Percentiles rank a stretch among this genome's conserved stretches.
Evolutionary conservation across 2,797 vertebrate genomes (phyloP).

Genomic region (Notolepis coatsorum): DNA sequence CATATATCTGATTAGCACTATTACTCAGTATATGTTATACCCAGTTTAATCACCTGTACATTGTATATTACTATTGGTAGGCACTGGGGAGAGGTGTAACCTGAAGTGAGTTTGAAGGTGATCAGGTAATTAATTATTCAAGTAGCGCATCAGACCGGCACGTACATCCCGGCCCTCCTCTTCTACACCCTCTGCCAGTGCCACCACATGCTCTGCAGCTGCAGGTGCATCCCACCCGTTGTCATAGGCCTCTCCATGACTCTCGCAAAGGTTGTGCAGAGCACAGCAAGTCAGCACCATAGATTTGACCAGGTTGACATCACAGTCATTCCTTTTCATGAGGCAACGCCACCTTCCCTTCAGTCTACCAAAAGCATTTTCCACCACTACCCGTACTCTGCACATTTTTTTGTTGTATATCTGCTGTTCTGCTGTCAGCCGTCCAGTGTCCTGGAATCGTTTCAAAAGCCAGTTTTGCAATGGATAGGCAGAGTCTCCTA

Average conservation of each 20-base stretch:
- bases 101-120: too few relatives aligned
- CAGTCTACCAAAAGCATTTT: slow-evolving; percentile 42
- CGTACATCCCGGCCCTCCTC: slow-evolving; percentile 9
- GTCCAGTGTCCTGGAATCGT: slow-evolving; percentile 25
- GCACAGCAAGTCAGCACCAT: slow-evolving; percentile 43
- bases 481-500: slow-evolving; percentile 43
- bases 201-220: neutral
- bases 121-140: neutral
- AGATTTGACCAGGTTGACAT: slow-evolving; percentile 36
- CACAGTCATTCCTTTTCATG: slow-evolving; percentile 45
- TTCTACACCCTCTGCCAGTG: neutral
- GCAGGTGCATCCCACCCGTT: slow-evolving; percentile 9
- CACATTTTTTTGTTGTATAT: slow-evolving; percentile 29
- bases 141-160: neutral
- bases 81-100: too few relatives aligned
- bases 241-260: slow-evolving; percentile 19
- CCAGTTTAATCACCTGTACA: too few relatives aligned
- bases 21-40: too few relatives aligned
- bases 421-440: slow-evolving; percentile 5
- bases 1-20: too few relatives aligned
- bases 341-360: slow-evolving; percentile 50
- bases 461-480: slow-evolving; percentile 59
- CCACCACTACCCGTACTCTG: slow-evolving; percentile 2
- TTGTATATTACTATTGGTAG: too few relatives aligned
- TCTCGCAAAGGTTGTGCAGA: slow-evolving; percentile 43